Base-by-base conservation (phyloP, 2,113 vertebrate species). In the Ochotona princeps region DNA sequence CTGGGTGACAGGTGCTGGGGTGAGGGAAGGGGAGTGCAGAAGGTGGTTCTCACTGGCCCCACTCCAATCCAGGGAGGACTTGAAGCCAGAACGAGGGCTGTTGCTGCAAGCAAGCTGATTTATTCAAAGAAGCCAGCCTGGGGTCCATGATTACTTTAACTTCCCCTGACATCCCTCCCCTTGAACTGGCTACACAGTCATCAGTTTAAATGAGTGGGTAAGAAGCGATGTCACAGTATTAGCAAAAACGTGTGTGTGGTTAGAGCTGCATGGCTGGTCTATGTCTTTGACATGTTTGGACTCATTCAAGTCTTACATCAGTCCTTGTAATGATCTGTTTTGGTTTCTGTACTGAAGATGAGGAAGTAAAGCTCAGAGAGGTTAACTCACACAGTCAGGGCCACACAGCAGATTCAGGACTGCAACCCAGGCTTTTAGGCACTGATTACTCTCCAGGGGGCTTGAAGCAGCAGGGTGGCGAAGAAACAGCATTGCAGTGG, bases 281-380 rank as follows among this genome's bases (percentile, higher is more conserved):
- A 69, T 63, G 32, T 12, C 23, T 49, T 91, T 87, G 63, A 20
- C 32, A 0, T 70, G 5, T 32, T 72, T 83, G 83, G 63, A 51
- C 26, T 80, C 80, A n/a, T 63, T 35, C 82, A 30, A 49, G 90
- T 47, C 5, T 82, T 38, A 18, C 5, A 28, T 26, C 63, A 51
- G 23, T 76, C 25, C 26, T 93, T 15, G 83, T 4, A 32, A 54
- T 7, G 44, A 51, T 57, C 26, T 79, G 49, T 44, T 86, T 14
- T 26, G 26, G 70, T 93, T 90, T 89, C 60, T 14, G 9, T 54
- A 32, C 25, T 74, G 35, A 57, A 79, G 66, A 28, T 28, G 38
- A 86, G 28, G 28, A 54, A 54, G 47, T 35, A 60, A 57, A 84
- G 57, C 28, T 9, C 83, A 65, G 74, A 93, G 94, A 89, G 9